Conservation (phyloP, 1,140 invertebrate genomes). For the Papilio polyxenes region DNA sequence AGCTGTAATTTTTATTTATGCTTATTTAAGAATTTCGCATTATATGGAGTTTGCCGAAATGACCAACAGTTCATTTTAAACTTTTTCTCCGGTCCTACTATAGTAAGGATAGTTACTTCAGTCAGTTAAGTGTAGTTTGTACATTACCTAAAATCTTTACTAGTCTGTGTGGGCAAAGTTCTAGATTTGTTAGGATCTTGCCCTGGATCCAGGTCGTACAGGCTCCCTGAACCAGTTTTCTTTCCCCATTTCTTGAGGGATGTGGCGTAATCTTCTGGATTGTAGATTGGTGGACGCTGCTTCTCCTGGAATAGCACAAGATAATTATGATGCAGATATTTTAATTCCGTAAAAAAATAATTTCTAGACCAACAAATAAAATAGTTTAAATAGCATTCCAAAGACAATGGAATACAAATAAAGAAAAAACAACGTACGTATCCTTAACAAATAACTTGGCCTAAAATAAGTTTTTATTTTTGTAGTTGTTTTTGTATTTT, state of each 20-base stretch:
- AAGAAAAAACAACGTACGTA: neutral
- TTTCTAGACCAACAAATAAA: neutral
- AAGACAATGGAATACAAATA: neutral
- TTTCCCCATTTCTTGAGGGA: constrained; percentile 89
- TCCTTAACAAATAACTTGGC: neutral
- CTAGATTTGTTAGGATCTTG: constrained; percentile 67
- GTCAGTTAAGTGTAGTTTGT: neutral
- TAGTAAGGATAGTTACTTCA: too few species aligned
- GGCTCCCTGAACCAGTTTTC: constrained; percentile 65
- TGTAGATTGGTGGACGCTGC: constrained; percentile 91
- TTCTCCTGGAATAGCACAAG: constrained; percentile 83
- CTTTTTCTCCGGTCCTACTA: too few species aligned
- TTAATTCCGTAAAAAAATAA: too few species aligned
- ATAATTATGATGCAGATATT: neutral
- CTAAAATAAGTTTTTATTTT: neutral
- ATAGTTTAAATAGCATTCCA: neutral
- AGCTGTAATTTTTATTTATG: neutral
- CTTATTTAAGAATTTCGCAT: too few species aligned
- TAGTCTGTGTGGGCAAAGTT: constrained; percentile 65
- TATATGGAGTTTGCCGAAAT: too few species aligned
- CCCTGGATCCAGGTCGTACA: constrained; percentile 64
- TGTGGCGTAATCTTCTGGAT: constrained; percentile 90
- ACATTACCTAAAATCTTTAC: constrained; percentile 72
- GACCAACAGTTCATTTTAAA: too few species aligned
- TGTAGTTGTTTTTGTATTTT: neutral